A percentile compares a stretch with the other conserved stretches of the same genome.
Conservation (phyloP, 2,797 vertebrate genomes). For the Naso thynnoides region DNA sequence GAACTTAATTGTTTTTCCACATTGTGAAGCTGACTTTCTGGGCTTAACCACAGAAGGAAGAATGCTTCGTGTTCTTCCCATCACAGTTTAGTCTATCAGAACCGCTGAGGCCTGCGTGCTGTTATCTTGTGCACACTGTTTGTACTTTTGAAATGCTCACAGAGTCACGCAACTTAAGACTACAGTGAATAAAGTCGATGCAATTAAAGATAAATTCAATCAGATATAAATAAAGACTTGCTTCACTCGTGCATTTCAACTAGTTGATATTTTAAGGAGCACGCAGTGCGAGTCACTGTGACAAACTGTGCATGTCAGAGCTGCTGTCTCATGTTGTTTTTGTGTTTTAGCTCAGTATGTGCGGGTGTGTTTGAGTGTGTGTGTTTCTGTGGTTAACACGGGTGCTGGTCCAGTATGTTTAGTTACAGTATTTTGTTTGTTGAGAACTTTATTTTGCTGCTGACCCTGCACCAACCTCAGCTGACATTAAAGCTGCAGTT, state of each 20-base stretch:
- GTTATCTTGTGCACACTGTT: background rate
- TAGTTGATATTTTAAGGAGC: too few relatives aligned
- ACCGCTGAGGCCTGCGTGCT: background rate
- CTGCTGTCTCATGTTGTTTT: background rate
- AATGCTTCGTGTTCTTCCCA: slow-evolving; percentile 41
- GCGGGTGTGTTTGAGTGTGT: background rate
- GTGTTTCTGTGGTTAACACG: slow-evolving; percentile 17
- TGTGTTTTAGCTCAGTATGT: background rate
- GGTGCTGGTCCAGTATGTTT: slow-evolving; percentile 10
- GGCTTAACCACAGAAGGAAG: slow-evolving; percentile 24
- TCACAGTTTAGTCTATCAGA: background rate
- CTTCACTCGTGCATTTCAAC: background rate
- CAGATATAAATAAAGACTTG: background rate
- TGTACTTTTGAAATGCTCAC: slow-evolving; percentile 2
- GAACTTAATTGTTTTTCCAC: slow-evolving; percentile 54
- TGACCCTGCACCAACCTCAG: slow-evolving; percentile 9
- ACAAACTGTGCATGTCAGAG: background rate
- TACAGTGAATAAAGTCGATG: background rate
- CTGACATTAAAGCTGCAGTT: too few relatives aligned
- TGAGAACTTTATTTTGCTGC: background rate
- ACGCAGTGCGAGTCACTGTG: too few relatives aligned
- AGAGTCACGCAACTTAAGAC: background rate
- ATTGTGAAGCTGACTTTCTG: slow-evolving; percentile 20
- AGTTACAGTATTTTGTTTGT: slow-evolving; percentile 8
- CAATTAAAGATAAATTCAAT: background rate